phyloP scores from a whole-genome alignment of 2,888 invertebrate species.

The Spodoptera littoralis region DNA sequence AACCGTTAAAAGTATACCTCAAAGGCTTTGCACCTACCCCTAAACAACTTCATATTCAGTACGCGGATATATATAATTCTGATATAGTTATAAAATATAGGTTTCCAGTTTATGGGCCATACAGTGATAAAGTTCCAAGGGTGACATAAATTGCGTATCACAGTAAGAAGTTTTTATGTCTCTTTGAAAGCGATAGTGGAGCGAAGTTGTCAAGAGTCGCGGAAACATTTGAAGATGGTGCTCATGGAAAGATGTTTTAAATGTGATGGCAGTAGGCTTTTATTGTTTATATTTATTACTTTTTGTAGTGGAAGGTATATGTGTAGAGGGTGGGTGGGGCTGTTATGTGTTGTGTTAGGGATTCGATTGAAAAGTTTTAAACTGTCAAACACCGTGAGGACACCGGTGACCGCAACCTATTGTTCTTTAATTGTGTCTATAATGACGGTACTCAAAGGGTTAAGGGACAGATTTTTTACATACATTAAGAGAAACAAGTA shows the following conservation, averaged over 20 bases:
- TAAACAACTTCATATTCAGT: conserved; percentile 1
- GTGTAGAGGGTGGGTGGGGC: too few relatives aligned
- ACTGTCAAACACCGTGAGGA: too few relatives aligned
- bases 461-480: too few relatives aligned
- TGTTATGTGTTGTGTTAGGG: too few relatives aligned
- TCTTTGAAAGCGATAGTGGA: conserved; percentile 30
- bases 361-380: too few relatives aligned
- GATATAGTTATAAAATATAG: conserved; percentile 48
- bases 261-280: too few relatives aligned
- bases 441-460: too few relatives aligned
- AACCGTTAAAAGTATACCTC: background rate
- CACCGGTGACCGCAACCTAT: too few relatives aligned
- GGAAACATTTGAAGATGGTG: conserved; percentile 7
- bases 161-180: conserved; percentile 38
- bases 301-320: too few relatives aligned
- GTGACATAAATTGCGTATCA: conserved; percentile 26
- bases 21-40: background rate
- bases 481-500: too few relatives aligned
- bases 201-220: conserved; percentile 28
- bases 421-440: too few relatives aligned
- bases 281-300: too few relatives aligned
- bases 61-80: conserved; percentile 13
- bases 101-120: conserved; percentile 33
- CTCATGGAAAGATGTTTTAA: conserved; percentile 3
- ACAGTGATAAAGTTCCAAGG: conserved; percentile 47